Conservation (phyloP, 53 echinoderm and acorn worm genomes). For the Echinometra lucunter region DNA sequence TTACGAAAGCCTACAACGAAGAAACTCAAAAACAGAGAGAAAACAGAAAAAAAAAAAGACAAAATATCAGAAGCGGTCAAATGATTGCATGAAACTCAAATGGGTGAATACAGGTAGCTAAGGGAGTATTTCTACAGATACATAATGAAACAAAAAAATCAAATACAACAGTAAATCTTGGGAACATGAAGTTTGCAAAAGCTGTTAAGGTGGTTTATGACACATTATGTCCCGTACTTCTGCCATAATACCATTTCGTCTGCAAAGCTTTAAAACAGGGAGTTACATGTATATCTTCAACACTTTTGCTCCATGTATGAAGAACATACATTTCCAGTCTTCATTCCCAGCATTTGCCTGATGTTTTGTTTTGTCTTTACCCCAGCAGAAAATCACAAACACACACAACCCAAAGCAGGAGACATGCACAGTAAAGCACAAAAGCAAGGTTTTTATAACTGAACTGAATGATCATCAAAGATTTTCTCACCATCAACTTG, state of each 20-base stretch:
- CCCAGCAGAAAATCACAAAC: background rate
- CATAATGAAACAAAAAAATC: background rate
- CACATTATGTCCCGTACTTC: background rate
- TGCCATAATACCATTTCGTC: no score
- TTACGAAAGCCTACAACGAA: constrained; percentile 73
- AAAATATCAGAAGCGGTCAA: constrained; percentile 60
- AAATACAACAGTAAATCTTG: background rate
- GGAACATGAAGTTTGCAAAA: constrained; percentile 51
- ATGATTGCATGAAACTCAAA: constrained; percentile 28
- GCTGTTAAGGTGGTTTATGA: background rate
- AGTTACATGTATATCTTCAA: background rate
- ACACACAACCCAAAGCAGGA: background rate
- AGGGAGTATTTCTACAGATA: background rate
- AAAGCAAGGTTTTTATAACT: background rate
- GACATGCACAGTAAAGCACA: background rate
- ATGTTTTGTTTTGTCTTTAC: background rate
- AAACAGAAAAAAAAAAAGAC: constrained; percentile 68
- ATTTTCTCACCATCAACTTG: background rate
- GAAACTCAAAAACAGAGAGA: constrained; percentile 77
- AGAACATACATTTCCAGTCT: background rate
- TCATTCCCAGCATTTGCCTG: background rate
- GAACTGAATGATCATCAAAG: background rate
- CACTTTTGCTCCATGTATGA: background rate
- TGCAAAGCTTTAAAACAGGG: background rate
- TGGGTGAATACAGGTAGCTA: background rate